Evolutionary conservation across 2,113 vertebrate genomes (phyloP).

Genomic region (Silurus asotus): DNA sequence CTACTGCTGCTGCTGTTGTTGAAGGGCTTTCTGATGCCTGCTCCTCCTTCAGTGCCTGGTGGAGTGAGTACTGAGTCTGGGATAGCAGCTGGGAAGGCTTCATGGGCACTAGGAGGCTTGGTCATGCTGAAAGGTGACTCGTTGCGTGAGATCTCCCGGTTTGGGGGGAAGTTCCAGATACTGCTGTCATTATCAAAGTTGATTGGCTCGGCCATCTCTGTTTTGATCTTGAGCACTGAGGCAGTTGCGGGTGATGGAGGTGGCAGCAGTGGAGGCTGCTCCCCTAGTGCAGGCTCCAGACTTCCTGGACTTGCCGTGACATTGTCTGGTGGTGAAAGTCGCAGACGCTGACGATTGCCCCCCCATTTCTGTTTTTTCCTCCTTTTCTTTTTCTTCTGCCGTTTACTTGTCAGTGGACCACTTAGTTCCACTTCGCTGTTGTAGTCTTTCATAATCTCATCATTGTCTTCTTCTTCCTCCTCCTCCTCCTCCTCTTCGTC

Average conservation of each 20-base stretch:
- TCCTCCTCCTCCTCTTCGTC: constrained; percentile 77
- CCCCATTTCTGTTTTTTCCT: constrained; percentile 96
- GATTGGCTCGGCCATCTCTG: constrained; percentile 96
- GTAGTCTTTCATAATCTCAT: constrained; percentile 80
- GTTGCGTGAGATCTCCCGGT: constrained; percentile 96
- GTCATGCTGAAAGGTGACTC: constrained; percentile 99
- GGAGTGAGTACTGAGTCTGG: constrained; percentile 97
- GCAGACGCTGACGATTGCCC: constrained; percentile 79
- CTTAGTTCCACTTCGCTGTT: constrained; percentile 73
- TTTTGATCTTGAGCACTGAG: constrained; percentile 98
- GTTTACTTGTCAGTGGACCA: constrained; percentile 77
- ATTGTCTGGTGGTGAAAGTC: constrained; percentile 73
- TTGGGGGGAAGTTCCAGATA: constrained; percentile 99
- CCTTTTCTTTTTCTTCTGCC: constrained; percentile 90
- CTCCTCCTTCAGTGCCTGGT: constrained; percentile 86
- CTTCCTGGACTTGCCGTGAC: constrained; percentile 80
- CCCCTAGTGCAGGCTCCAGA: constrained; percentile 81
- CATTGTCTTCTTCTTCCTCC: constrained; percentile 79
- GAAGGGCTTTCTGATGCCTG: constrained; percentile 85
- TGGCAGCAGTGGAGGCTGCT: constrained; percentile 83
- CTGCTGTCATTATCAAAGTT: constrained; percentile 99
- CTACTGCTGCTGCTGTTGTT: constrained; percentile 62
- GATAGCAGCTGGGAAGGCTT: constrained; percentile 92
- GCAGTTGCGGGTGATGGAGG: constrained; percentile 84
- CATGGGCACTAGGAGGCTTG: constrained; percentile 84